A percentile compares a stretch with the other conserved stretches of the same genome.
Conservation (phyloP, 2,888 invertebrate species). For the Margaritifera margaritifera region DNA sequence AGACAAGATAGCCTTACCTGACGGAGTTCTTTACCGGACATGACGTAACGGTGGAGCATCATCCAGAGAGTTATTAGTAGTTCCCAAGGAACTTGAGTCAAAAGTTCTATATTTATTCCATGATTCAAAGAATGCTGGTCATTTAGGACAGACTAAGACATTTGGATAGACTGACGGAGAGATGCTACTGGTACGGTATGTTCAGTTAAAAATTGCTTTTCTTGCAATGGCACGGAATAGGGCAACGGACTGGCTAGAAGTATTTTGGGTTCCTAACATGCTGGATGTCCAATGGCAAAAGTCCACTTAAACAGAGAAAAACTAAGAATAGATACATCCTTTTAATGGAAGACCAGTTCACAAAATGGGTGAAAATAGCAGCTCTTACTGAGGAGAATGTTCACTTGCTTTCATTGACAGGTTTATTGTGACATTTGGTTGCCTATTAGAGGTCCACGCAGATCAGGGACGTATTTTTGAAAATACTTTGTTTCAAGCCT, state of each 20-base stretch:
- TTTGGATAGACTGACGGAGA: constrained; percentile 5
- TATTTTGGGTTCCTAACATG: constrained; percentile 80
- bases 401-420: constrained; percentile 6
- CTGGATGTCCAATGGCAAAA: constrained; percentile 77
- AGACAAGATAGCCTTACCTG: not conserved
- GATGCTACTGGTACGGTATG: constrained; percentile 14
- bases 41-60: too few relatives aligned
- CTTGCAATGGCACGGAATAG: constrained; percentile 16
- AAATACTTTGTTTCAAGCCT: constrained; percentile 9
- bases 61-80: not conserved
- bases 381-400: constrained; percentile 18
- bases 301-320: constrained; percentile 17
- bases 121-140: constrained; percentile 11
- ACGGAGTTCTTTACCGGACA: not conserved
- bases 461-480: constrained; percentile 25
- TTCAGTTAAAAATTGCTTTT: constrained; percentile 5
- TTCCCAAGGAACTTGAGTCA: not conserved
- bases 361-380: constrained; percentile 22
- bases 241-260: not conserved
- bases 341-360: constrained; percentile 23
- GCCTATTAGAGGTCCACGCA: constrained; percentile 28
- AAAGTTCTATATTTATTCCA: constrained; percentile 9
- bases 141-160: constrained; percentile 16
- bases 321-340: constrained; percentile 15
- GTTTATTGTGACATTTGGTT: constrained; percentile 26